Conservation (phyloP, 2,113 vertebrate genomes). For the Platichthys flesus region DNA sequence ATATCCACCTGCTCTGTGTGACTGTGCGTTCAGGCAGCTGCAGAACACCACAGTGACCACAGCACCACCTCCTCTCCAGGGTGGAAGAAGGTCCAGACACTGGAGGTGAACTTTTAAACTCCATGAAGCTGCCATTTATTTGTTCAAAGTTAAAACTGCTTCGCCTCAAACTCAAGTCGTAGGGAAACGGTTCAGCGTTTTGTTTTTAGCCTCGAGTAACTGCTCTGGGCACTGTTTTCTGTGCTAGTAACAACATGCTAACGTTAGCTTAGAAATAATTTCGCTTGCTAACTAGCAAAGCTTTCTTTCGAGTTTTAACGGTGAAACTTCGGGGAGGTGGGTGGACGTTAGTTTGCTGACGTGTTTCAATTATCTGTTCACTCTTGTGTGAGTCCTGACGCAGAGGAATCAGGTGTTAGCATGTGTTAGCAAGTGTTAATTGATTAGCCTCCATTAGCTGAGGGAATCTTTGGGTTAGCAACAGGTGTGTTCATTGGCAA, state of each 20-base stretch:
- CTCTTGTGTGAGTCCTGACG: background rate
- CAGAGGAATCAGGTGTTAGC: background rate
- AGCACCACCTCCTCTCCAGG: too few relatives aligned
- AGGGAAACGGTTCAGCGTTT: background rate
- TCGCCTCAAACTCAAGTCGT: background rate
- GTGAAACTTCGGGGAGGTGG: background rate
- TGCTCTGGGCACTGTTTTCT: background rate
- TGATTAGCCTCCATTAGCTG: background rate
- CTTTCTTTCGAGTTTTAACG: too few relatives aligned
- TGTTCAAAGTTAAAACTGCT: too few relatives aligned
- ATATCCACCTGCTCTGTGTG: too few relatives aligned
- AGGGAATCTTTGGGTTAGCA: background rate
- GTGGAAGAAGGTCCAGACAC: too few relatives aligned
- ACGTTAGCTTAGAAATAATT: background rate
- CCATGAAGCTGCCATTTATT: too few relatives aligned
- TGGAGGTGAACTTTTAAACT: too few relatives aligned
- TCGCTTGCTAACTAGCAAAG: background rate
- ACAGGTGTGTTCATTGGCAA: background rate
- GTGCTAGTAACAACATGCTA: background rate
- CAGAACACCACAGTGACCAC: too few relatives aligned
- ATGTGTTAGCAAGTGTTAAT: background rate
- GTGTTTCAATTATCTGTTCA: background rate
- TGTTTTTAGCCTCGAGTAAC: background rate
- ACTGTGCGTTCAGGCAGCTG: too few relatives aligned
- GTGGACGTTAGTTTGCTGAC: too few relatives aligned